A percentile compares a stretch with the other conserved stretches of the same genome.
Evolutionary conservation across 2,113 vertebrate genomes (phyloP).

Genomic region (Megaptera novaeangliae): DNA sequence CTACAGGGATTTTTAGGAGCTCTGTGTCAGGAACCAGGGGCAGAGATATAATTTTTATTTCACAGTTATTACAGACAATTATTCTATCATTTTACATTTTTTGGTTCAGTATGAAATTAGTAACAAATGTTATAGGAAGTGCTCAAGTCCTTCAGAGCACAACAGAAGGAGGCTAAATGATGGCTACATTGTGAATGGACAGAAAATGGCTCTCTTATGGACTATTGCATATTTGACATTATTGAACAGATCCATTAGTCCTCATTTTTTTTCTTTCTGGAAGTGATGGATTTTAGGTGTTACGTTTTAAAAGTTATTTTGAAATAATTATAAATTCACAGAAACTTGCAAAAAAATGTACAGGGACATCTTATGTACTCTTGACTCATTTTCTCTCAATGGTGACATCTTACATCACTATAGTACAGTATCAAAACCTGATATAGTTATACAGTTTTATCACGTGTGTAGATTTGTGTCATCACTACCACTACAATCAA

Average conservation of each 20-base stretch:
- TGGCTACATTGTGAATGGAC: fast-evolving
- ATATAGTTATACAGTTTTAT: not conserved
- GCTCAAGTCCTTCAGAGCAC: not conserved
- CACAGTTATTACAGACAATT: not conserved
- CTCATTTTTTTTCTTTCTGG: not conserved
- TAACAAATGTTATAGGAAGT: not conserved
- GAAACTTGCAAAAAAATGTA: not conserved
- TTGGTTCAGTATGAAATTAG: not conserved
- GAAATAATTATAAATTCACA: not conserved
- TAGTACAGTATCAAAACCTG: not conserved
- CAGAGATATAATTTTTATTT: not conserved
- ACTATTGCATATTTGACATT: not conserved
- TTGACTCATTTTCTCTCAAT: not conserved
- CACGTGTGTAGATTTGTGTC: not conserved
- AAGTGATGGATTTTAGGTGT: not conserved
- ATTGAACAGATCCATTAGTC: not conserved
- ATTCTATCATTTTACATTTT: not conserved
- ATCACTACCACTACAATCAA: not conserved
- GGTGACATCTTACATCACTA: not conserved
- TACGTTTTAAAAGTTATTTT: not conserved
- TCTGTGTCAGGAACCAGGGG: not conserved
- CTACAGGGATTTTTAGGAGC: not conserved
- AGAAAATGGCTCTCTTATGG: not conserved
- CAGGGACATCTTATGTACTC: not conserved
- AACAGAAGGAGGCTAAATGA: not conserved